phyloP scores from a whole-genome alignment of 1,140 invertebrate genomes.

The Druon quercuslanigerum region DNA sequence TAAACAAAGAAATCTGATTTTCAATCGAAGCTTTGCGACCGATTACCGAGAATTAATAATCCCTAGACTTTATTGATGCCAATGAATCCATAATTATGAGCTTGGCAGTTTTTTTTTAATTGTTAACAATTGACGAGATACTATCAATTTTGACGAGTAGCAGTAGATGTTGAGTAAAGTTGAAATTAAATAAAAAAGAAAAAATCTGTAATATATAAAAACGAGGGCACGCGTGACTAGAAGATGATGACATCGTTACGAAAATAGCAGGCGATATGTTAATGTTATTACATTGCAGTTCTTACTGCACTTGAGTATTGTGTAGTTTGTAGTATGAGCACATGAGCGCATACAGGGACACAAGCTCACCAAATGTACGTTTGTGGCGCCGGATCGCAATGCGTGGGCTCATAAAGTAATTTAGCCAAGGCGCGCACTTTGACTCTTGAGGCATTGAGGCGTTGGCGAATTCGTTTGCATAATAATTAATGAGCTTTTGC shows the following conservation, averaged over 20 bases:
- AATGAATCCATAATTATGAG: too few relatives aligned
- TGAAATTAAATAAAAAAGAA: neutral
- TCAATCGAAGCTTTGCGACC: too few relatives aligned
- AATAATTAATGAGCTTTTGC: constrained; percentile 19
- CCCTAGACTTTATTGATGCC: too few relatives aligned
- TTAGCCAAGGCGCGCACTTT: constrained; percentile 44
- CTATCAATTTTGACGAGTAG: too few relatives aligned
- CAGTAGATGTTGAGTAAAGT: too few relatives aligned
- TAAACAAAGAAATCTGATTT: too few relatives aligned
- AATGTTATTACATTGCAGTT: constrained; percentile 23
- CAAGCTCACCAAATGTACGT: constrained; percentile 28
- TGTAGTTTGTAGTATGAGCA: neutral
- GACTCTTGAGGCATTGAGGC: constrained; percentile 1
- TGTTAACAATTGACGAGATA: too few relatives aligned
- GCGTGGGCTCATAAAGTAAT: constrained; percentile 42
- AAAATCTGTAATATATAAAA: neutral
- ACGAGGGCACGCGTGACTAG: constrained; percentile 7
- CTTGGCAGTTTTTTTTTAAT: too few relatives aligned
- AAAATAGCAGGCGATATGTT: constrained; percentile 23
- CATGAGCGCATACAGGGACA: constrained; percentile 2
- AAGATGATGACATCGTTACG: constrained; percentile 24
- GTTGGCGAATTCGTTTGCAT: constrained; percentile 13
- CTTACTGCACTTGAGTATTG: neutral
- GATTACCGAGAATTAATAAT: too few relatives aligned
- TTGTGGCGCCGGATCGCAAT: constrained; percentile 44